These are phyloP conservation scores for Thymelicus acteon DNA, from an alignment of 2,888 invertebrate species.

Conservation along the genomic window DNA sequence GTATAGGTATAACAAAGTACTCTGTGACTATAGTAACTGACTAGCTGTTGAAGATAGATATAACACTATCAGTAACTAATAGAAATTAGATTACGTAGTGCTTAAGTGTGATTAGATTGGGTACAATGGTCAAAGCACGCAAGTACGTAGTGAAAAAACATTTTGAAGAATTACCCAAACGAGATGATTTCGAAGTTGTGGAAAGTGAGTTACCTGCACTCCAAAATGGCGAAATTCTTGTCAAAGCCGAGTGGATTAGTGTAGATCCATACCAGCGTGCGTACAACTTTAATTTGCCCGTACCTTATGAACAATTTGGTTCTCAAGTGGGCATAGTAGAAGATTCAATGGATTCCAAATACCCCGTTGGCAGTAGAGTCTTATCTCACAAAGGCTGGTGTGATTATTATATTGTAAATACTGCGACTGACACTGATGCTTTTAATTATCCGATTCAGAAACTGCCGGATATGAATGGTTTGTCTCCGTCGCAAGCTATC, in stretches of 20 bases:
- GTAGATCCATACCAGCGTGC: conserved; percentile 60
- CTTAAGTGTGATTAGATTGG: no score
- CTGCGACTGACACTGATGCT: background rate
- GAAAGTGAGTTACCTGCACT: conserved; percentile 85
- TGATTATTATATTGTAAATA: conserved; percentile 67
- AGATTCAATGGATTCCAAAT: conserved; percentile 85
- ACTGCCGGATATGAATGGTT: conserved; percentile 81
- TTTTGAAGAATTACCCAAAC: conserved; percentile 85
- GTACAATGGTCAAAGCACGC: conserved; percentile 67
- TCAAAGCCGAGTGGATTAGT: conserved; percentile 59
- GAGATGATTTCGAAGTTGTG: conserved; percentile 83
- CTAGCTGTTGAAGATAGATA: no score
- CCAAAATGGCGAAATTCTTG: conserved; percentile 79
- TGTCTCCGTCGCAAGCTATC: conserved; percentile 81
- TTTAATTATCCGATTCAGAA: conserved; percentile 46
- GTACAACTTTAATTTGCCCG: conserved; percentile 39
- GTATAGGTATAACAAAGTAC: no score
- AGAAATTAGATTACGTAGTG: no score
- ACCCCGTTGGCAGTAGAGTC: conserved; percentile 85
- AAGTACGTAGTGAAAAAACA: conserved; percentile 83
- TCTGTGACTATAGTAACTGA: no score
- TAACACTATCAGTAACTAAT: no score
- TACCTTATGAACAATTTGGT: conserved; percentile 53
- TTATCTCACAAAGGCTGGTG: conserved; percentile 88
- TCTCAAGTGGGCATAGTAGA: conserved; percentile 71